Percentiles rank a stretch among this genome's conserved stretches.
Conservation (phyloP, 2,113 vertebrate genomes). For the Xiphophorus hellerii region DNA sequence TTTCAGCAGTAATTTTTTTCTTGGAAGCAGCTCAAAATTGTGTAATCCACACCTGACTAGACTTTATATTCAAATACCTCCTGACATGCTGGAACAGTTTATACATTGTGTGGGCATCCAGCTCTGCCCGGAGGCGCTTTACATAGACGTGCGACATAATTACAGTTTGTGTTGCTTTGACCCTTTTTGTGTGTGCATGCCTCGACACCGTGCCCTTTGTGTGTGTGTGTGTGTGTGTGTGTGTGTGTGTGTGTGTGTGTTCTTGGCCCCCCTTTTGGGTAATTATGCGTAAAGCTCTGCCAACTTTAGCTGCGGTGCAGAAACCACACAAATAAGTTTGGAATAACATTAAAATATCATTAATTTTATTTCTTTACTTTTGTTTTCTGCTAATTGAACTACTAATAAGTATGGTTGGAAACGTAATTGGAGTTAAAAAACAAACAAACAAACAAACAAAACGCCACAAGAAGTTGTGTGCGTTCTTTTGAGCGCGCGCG, state of each 20-base stretch:
- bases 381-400: neutral
- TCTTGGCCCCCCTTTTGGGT: neutral
- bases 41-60: slow-evolving; percentile 11
- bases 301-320: neutral
- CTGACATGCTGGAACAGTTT: slow-evolving; percentile 39
- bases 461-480: neutral
- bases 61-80: slow-evolving; percentile 4
- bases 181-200: slow-evolving; percentile 24
- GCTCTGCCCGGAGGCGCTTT: slow-evolving; percentile 20
- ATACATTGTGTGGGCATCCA: neutral
- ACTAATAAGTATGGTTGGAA: neutral
- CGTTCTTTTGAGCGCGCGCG: slow-evolving; percentile 22
- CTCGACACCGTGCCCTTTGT: slow-evolving; percentile 1
- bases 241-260: neutral
- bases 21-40: slow-evolving; percentile 8
- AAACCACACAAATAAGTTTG: neutral
- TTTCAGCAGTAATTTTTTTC: neutral
- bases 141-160: slow-evolving; percentile 42
- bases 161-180: slow-evolving; percentile 34
- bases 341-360: neutral
- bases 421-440: neutral
- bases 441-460: no score
- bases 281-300: slow-evolving; percentile 5
- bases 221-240: neutral
- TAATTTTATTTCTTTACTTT: neutral